A percentile compares a stretch with the other conserved stretches of the same genome.
Conservation (phyloP, 1,140 invertebrate species). For the Drosophila tropicalis region DNA sequence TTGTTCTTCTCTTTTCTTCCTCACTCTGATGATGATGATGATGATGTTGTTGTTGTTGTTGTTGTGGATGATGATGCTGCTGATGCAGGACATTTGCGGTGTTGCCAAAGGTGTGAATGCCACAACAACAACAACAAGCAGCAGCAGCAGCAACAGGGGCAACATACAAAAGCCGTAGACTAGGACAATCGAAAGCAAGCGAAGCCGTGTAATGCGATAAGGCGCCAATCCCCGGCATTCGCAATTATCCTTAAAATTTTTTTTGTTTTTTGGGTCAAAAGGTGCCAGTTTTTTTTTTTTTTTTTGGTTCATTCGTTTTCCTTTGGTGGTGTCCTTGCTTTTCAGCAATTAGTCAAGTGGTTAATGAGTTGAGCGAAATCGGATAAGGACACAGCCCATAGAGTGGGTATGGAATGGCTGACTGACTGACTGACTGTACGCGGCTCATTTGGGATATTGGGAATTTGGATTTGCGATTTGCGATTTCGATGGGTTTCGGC, state of each 20-base stretch:
- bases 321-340: conserved; percentile 16
- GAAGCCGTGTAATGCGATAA: conserved; percentile 69
- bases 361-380: conserved; percentile 78
- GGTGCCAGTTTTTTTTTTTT: conserved; percentile 32
- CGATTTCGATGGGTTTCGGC: neutral
- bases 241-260: conserved; percentile 44
- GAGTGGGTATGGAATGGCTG: conserved; percentile 1
- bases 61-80: conserved; percentile 46
- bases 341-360: conserved; percentile 76
- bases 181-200: conserved; percentile 16
- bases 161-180: conserved; percentile 1
- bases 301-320: conserved; percentile 32
- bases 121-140: conserved; percentile 37
- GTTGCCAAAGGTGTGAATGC: conserved; percentile 69
- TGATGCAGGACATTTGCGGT: conserved; percentile 53
- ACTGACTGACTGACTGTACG: conserved; percentile 40
- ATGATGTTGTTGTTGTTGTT: neutral
- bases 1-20: too few species aligned
- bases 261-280: conserved; percentile 22
- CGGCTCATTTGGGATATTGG: conserved; percentile 17
- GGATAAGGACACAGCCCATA: conserved; percentile 32
- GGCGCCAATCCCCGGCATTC: conserved; percentile 53
- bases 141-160: conserved; percentile 1
- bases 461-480: conserved; percentile 27
- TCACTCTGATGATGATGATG: too few species aligned